Evolutionary conservation across 2,888 invertebrate genomes (phyloP).

Genomic region (Gasteruption jaculator): DNA sequence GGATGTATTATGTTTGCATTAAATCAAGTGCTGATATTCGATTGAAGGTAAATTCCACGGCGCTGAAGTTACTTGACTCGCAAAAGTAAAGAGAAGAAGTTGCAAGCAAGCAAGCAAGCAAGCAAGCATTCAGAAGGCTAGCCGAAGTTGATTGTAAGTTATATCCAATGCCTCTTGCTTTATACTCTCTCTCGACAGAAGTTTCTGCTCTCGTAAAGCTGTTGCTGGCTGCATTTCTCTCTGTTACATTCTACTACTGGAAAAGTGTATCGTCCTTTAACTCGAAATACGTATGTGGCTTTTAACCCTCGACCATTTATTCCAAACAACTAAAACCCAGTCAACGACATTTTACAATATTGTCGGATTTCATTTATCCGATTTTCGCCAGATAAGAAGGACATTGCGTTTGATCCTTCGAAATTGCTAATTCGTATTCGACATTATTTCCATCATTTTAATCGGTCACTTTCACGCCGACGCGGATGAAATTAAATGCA

Average conservation of each 20-base stretch:
- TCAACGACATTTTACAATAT: no score
- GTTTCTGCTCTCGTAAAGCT: slow-evolving; percentile 51
- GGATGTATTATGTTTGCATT: neutral
- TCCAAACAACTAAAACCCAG: no score
- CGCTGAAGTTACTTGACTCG: slow-evolving; percentile 24
- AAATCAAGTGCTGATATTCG: slow-evolving; percentile 29
- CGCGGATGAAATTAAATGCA: no score
- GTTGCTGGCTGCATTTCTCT: slow-evolving; percentile 21
- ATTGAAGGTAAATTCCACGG: slow-evolving; percentile 34
- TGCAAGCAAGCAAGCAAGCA: slow-evolving; percentile 31
- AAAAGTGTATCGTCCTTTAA: slow-evolving; percentile 34
- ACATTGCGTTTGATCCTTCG: no score
- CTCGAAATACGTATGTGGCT: slow-evolving; percentile 29
- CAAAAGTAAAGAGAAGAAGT: slow-evolving; percentile 28
- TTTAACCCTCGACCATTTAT: slow-evolving; percentile 28
- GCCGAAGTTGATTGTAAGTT: slow-evolving; percentile 50
- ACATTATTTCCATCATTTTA: no score
- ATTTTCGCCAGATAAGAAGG: no score
- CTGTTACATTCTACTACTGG: slow-evolving; percentile 27
- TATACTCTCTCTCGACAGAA: slow-evolving; percentile 49
- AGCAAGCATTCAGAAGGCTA: no score
- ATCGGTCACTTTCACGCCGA: no score
- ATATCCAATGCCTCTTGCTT: slow-evolving; percentile 49
- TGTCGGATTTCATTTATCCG: no score
- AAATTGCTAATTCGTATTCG: no score